phyloP scores from a whole-genome alignment of 1,140 invertebrate genomes.

The Rhyacophila brunnea region DNA sequence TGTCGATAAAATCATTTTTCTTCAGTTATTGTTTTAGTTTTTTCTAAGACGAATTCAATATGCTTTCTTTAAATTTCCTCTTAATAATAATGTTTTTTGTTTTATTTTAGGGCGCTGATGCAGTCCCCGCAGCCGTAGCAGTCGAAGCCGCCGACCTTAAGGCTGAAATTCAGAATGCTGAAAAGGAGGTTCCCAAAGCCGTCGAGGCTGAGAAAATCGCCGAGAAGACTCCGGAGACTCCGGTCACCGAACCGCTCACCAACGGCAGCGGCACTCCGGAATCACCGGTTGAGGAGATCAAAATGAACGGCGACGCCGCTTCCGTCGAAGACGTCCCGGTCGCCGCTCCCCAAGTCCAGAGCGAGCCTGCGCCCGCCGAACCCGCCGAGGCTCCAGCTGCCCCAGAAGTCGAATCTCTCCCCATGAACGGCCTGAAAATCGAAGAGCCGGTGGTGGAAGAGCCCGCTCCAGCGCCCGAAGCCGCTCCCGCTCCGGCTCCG shows the following conservation, averaged over 20 bases:
- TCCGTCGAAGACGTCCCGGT: constrained; percentile 18
- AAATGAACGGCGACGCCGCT: constrained; percentile 24
- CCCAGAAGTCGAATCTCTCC: constrained; percentile 38
- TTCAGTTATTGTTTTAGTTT: no score
- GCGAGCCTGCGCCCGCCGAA: constrained; percentile 40
- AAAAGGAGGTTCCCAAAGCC: constrained; percentile 39
- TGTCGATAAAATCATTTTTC: no score
- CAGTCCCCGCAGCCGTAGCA: constrained; percentile 33
- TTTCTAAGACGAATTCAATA: no score
- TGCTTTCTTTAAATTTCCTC: no score
- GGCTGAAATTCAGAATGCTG: constrained; percentile 23
- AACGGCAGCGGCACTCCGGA: constrained; percentile 52
- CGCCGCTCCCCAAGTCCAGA: not conserved
- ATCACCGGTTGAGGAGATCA: constrained; percentile 41
- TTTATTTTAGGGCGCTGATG: constrained; percentile 26
- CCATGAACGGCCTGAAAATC: constrained; percentile 48
- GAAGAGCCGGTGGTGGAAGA: constrained; percentile 43
- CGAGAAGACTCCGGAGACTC: constrained; percentile 51
- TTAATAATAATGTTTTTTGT: no score
- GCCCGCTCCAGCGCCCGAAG: constrained; percentile 31
- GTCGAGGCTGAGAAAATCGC: constrained; percentile 42
- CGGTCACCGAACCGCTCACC: constrained; percentile 52
- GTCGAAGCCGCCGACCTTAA: constrained; percentile 41
- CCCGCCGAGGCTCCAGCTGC: constrained; percentile 31
- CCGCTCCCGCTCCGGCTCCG: constrained; percentile 42